phyloP scores from a whole-genome alignment of 2,797 vertebrate genomes.

The Coregonus ussuriensis region DNA sequence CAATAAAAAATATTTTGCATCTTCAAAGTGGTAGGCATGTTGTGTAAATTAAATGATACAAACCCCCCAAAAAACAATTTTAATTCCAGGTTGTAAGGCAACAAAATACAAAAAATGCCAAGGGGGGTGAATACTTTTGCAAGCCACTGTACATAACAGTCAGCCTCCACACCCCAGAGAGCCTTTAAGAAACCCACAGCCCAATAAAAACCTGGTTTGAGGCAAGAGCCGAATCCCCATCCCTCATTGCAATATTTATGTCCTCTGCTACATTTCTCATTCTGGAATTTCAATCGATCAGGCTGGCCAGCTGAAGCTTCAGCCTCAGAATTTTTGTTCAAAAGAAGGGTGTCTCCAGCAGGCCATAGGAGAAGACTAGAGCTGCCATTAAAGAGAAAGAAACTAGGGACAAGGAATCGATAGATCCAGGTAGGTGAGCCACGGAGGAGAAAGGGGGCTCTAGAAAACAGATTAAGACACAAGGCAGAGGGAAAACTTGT shows the following conservation, averaged over 20 bases:
- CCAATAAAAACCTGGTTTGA: not conserved
- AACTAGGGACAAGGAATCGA: too few species aligned
- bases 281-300: slow-evolving; percentile 3
- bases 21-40: too few species aligned
- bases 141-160: not conserved
- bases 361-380: not conserved
- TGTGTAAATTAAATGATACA: too few species aligned
- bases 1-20: too few species aligned
- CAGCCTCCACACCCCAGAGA: not conserved
- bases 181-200: not conserved
- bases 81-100: too few species aligned
- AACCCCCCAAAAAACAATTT: too few species aligned
- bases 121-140: too few species aligned
- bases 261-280: not conserved
- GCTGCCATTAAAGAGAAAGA: not conserved
- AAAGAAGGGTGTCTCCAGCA: not conserved
- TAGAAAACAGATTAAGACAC: not conserved
- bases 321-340: not conserved
- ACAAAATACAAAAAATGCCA: too few species aligned
- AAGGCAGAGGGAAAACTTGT: not conserved
- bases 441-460: too few species aligned
- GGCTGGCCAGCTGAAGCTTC: not conserved
- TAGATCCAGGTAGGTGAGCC: too few species aligned
- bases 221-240: not conserved
- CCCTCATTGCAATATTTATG: slow-evolving; percentile 2